Evolutionary conservation across 2,113 vertebrate species (phyloP), one percentile per base, ranked within the genome.

Genomic region (Oplegnathus fasciatus): DNA sequence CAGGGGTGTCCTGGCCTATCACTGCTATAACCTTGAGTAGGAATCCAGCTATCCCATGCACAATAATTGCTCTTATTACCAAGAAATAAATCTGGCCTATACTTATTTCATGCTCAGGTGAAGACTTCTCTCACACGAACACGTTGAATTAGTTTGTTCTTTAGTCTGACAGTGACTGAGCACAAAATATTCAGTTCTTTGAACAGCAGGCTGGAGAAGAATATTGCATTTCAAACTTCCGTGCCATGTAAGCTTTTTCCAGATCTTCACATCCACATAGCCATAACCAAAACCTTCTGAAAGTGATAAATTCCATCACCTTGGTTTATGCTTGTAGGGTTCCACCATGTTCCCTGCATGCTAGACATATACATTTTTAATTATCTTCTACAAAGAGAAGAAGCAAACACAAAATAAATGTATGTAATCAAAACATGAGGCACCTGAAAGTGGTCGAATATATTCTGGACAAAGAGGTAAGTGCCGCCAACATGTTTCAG

Each of bases 21-120:
- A 68, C 86, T 85, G 84, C 80, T 88, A 50, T 94, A 93, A 95
- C 93, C 91, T 94, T 91, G 93, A 91, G 69, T 75, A 83, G 68
- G 81, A 89, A 86, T 85, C 64, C 76, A 84, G 64, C 73, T 82
- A 32, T 86, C 83, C 71, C 74, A 32, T 76, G 77, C 78, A 79
- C 67, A 66, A 71, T 88, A 81, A 86, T 83, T 82, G 79, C 76
- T 86, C 50, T 64, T 88, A 77, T 89, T 88, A 88, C 79, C 57
- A 69, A 83, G 86, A 90, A 88, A 85, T 85, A 70, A 76, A 80
- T 90, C 85, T 69, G 82, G 76, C 83, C 61, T 68, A 9, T 58
- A 70, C 80, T 87, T 87, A 88, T 85, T 89, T 89, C 84, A 87
- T 88, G 72, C 74, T 86, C 78, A 86, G 74, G 64, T 81, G 75